Evolutionary conservation across 2,113 vertebrate genomes (phyloP), one percentile per base, ranked within the genome.

Genomic region (Noctilio leporinus): DNA sequence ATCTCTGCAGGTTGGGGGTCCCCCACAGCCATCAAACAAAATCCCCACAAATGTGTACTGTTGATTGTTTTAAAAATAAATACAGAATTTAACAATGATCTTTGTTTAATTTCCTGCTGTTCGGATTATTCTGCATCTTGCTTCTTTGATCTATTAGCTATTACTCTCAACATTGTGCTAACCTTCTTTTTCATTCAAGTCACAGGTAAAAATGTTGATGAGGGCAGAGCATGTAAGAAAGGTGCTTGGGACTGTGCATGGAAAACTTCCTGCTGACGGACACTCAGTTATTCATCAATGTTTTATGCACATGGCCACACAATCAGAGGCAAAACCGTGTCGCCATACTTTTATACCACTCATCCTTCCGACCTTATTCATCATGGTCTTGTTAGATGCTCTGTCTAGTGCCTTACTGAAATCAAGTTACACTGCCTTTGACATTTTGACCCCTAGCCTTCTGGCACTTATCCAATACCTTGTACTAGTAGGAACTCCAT

Each of bases 261-360:
- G 73, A 70, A 64, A 91, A 78, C 14, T 67, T 73, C 35, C 81
- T 64, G 40, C 19, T n/a, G 11, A 28, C 17, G 40, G 76, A 62
- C 55, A 93, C 19, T 28, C 72, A 83, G 69, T 67, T 93, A 75
- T 76, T 87, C 51, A 65, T 84, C 53, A 92, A 26, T 69, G 6
- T 28, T 92, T 83, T 38, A 30, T 65, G 75, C 43, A 80, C 57
- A 20, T 33, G 55, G 83, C 65, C 59, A n/a, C 69, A 38, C 65
- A 83, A n/a, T 45, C 43, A 96, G 82, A n/a, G 35, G 76, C 83
- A 55, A 93, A 94, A 67, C 30, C 59, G 51, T 47, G 73, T 91
- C 45, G 77, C 20, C 40, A 20, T 47, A 12, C 22, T 93, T 59
- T 92, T 45, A 65, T 45, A 73, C 43, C 28, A 40, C 45, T 70